Conservation (phyloP, 1,140 invertebrate genomes). For the Geopemphigus sp. region DNA sequence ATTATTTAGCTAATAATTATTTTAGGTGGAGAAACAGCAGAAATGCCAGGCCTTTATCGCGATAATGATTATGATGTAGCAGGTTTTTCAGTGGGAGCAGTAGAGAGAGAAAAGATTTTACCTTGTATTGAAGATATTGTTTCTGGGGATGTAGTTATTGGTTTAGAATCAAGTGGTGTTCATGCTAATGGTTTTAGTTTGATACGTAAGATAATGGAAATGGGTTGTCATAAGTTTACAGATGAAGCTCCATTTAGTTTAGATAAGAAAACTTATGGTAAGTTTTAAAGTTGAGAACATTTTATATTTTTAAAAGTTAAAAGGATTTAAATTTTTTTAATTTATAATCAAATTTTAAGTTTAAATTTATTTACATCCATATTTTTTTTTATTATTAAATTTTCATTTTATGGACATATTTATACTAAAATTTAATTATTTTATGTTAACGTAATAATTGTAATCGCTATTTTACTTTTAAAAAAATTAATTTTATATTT, state of each 20-base stretch:
- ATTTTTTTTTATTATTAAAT: no score
- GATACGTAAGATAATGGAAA: constrained; percentile 77
- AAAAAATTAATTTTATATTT: no score
- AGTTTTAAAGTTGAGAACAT: constrained; percentile 36
- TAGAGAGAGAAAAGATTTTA: constrained; percentile 73
- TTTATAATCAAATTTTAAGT: no score
- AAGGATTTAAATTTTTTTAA: no score
- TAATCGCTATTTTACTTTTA: no score
- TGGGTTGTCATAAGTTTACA: constrained; percentile 62
- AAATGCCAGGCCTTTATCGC: constrained; percentile 92
- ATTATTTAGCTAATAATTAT: constrained; percentile 2
- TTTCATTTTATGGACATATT: no score
- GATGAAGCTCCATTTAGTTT: constrained; percentile 81
- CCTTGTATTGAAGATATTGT: constrained; percentile 61
- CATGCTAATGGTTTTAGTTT: constrained; percentile 97
- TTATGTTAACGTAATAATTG: no score
- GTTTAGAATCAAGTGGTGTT: constrained; percentile 81
- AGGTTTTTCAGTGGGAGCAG: constrained; percentile 91
- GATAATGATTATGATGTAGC: constrained; percentile 89
- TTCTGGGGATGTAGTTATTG: constrained; percentile 80
- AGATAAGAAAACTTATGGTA: constrained; percentile 60
- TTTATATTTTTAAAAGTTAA: no score
- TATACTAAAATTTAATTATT: no score
- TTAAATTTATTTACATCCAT: no score
- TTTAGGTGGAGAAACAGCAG: constrained; percentile 89